Evolutionary conservation across 2,888 invertebrate species (phyloP), one percentile per base, ranked within the genome.

Genomic region (Ashinkailepas kermadecensis): DNA sequence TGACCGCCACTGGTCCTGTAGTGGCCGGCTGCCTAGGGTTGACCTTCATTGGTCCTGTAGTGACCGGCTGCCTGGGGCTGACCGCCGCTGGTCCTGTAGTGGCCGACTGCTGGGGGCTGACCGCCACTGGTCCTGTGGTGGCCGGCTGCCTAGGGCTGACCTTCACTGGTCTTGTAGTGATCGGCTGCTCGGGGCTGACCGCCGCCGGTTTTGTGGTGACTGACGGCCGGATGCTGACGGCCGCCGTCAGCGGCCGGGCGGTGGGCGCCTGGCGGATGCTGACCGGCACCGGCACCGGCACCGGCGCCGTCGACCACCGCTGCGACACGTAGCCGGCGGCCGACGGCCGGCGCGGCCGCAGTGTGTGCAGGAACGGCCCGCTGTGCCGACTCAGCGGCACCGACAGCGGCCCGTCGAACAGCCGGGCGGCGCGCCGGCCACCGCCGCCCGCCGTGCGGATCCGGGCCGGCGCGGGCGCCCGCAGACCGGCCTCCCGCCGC

Each of bases 361-460:
- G 54, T 54, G 74, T 74, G 54, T 54, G 74, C 74, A 74, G 74
- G 74, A 74, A 74, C 74, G 74, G 74, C 21, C 74, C 54, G 10
- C 74, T 54, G 74, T 74, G 74, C 18, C 9, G 18, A 54, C 54
- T 74, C 8, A 74, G 54, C 11, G 74, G 74, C 74, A 74, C 74
- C 11, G 23, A 21, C 74, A 74, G 74, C 54, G 74, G 74, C 0
- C 74, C 74, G 54, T 74, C 74, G 54, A 74, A 74, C 74, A 74
- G 54, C 21, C 74, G 74, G 6, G 54, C 74, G 18, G 18, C 74
- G 18, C 74, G 74, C 54, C 74, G 21, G 18, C 8, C 39, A 15
- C 23, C 23, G 10, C 6, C 8, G 23, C 13, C 9, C 11, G 23
- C 10, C 9, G 23, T 10, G 8, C 10, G 65, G 23, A 23, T 23